A percentile compares a stretch with the other conserved stretches of the same genome.
Evolutionary conservation across 2,888 invertebrate species (phyloP).

Genomic region (Dasypolia templi): DNA sequence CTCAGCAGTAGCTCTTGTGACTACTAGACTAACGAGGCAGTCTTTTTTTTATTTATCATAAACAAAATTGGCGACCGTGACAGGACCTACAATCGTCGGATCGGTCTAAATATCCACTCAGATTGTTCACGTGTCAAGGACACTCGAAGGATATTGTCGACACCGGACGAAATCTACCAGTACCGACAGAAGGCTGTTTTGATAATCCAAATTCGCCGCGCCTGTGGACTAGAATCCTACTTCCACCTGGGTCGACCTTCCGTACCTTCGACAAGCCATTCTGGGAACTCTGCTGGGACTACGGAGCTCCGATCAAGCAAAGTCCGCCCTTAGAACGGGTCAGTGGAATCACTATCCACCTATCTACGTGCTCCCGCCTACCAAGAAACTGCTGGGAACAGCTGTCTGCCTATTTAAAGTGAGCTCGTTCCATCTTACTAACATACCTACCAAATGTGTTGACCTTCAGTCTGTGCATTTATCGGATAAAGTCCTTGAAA

Average conservation of each 20-base stretch:
- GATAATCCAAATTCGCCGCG: neutral
- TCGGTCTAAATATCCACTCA: neutral
- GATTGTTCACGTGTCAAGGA: neutral
- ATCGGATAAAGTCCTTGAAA: too few species aligned
- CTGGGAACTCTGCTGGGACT: neutral
- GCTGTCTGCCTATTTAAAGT: slow-evolving; percentile 9
- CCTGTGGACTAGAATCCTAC: slow-evolving; percentile 7
- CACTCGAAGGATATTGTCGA: neutral
- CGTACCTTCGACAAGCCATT: neutral
- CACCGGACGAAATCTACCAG: slow-evolving; percentile 1
- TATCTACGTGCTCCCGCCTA: neutral
- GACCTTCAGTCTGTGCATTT: too few species aligned
- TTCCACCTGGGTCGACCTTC: slow-evolving; percentile 3
- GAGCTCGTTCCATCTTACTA: slow-evolving; percentile 18
- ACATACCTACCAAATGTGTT: too few species aligned
- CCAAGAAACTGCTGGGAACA: slow-evolving; percentile 2
- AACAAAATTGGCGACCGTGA: slow-evolving; percentile 12
- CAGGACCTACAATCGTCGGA: neutral
- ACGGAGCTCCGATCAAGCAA: slow-evolving; percentile 9
- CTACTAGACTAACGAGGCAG: too few species aligned
- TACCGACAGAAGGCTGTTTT: neutral
- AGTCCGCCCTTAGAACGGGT: neutral
- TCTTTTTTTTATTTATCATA: slow-evolving; percentile 5
- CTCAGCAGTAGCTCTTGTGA: too few species aligned
- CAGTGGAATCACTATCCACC: neutral